Conservation (phyloP, 1,140 invertebrate genomes). For the Sminthurides bifidus region DNA sequence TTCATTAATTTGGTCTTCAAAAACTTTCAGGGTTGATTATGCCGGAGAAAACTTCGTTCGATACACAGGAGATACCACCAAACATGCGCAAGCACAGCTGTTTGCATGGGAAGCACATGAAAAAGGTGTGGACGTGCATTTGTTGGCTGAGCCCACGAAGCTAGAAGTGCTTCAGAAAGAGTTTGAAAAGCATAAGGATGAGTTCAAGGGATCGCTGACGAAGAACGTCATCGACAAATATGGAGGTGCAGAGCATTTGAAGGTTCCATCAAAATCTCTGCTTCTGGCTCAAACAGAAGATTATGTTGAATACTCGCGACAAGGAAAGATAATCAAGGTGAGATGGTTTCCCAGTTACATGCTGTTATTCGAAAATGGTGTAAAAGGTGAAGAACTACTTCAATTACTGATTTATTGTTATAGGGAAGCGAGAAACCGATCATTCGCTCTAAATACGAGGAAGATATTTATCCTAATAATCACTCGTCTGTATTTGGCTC, state of each 20-base stretch:
- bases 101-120: constrained; percentile 98
- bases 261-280: constrained; percentile 70
- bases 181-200: constrained; percentile 77
- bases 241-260: constrained; percentile 81
- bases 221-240: constrained; percentile 71
- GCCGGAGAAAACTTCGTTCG: constrained; percentile 92
- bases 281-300: constrained; percentile 89
- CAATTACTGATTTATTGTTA: constrained; percentile 7
- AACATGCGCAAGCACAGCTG: constrained; percentile 80
- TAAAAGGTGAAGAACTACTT: background rate
- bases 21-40: constrained; percentile 50
- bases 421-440: constrained; percentile 73
- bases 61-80: constrained; percentile 81
- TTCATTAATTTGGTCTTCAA: background rate
- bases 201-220: constrained; percentile 64
- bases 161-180: constrained; percentile 81
- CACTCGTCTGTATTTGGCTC: constrained; percentile 93
- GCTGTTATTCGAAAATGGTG: background rate
- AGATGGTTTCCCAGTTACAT: background rate
- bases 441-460: constrained; percentile 82
- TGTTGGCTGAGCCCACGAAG: constrained; percentile 95
- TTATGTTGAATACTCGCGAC: constrained; percentile 90
- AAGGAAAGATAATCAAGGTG: constrained; percentile 65
- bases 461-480: constrained; percentile 85
- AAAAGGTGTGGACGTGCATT: constrained; percentile 87